Conservation (phyloP, 2,888 invertebrate species). For the Tenodera sinensis region DNA sequence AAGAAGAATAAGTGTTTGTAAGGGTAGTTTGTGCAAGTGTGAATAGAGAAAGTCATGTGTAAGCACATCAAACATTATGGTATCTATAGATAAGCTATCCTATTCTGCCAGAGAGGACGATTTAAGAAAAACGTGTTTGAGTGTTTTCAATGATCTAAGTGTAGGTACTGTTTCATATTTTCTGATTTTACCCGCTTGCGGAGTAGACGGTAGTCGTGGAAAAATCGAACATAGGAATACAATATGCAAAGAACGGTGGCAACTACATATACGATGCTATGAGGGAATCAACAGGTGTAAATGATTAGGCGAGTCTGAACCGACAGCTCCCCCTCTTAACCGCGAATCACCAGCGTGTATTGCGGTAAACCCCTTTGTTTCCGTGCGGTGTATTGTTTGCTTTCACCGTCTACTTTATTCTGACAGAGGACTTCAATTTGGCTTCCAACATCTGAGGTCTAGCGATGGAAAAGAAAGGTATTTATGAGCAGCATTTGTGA, state of each 20-base stretch:
- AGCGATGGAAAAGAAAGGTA: background rate
- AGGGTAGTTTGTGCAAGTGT: no score
- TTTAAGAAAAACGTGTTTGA: no score
- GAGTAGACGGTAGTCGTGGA: no score
- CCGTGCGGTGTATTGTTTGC: background rate
- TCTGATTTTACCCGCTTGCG: no score
- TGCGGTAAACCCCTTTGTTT: background rate
- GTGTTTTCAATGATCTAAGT: no score
- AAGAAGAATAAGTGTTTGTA: no score
- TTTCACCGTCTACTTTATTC: background rate
- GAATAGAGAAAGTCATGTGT: no score
- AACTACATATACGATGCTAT: background rate
- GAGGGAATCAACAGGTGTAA: background rate
- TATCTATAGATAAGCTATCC: no score
- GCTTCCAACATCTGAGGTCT: background rate
- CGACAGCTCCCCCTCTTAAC: background rate
- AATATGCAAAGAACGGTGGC: background rate
- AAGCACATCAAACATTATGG: no score
- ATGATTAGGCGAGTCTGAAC: background rate
- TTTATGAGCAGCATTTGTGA: background rate
- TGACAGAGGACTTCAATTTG: background rate
- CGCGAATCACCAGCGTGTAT: background rate
- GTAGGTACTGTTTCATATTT: no score
- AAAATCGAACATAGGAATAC: no score
- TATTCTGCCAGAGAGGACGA: no score